Evolutionary conservation across 2,888 invertebrate species (phyloP), one percentile per base, ranked within the genome.

Genomic region (Cordilura impudica): DNA sequence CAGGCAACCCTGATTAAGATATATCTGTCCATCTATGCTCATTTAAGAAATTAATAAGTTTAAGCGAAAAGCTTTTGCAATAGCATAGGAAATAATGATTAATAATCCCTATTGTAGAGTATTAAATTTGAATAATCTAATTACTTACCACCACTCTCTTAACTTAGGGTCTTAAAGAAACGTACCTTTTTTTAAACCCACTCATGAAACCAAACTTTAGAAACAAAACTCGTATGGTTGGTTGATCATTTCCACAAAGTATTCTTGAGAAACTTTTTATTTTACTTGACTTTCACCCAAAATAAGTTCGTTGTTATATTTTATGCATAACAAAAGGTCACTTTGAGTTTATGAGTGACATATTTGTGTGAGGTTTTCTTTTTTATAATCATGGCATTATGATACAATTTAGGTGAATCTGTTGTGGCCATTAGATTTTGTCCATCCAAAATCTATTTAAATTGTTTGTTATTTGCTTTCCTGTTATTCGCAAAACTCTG

Each of bases 281-380:
- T n/a, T 39, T 49, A 19, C 12, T 49, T 12, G n/a, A 2, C 19
- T 63, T 72, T 16, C 45, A 45, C 4, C 56, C 31, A 19, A 43
- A 14, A 14, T 53, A 39, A 56, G 45, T 45, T 47, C 49, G 19
- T 35, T 29, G 12, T 61, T 19, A 45, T 21, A 45, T 61, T 26
- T 16, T 61, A 21, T 54, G 12, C 49, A 47, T 47, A 45, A 16
- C 6, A 72, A 66, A 71, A 72, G 66, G 53, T 67, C 47, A 60
- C 26, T 67, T 45, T 4, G 56, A 63, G 49, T 78, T 67, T 72
- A 58, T 73, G 67, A 69, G 69, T 78, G 73, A 78, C 69, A 73
- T 63, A 58, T 73, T 78, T 58, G 45, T 47, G n/a, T 16, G 21
- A 18, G 49, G n/a, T 45, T 49, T 53, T 77, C 61, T 51, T n/a